Base-by-base conservation (phyloP, 1,140 invertebrate species). In the Wasmannia auropunctata region DNA sequence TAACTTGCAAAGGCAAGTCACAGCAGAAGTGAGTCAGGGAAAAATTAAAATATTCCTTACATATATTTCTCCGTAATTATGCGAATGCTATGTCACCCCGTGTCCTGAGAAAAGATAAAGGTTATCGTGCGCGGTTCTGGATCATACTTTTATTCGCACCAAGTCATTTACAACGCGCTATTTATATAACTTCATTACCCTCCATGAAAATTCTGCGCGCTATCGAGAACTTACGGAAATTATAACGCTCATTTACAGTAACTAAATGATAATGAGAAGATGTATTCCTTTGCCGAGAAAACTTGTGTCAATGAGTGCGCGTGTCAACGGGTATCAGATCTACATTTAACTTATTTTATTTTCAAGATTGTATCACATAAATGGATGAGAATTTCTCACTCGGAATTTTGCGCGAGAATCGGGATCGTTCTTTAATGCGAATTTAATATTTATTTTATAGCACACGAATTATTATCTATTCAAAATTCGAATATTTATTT, bases 21-120 rank as follows among this genome's bases (percentile, higher is more conserved):
- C n/a, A 62, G 6, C 11, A 79, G 43, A 69, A 54, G 8, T 19
- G 46, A 37, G 63, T 76, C 16, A 31, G 54, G 6, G 22, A 58
- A 40, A 46, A 46, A 46, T 46, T 46, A 46, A 46, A 46, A 46
- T 46, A 46, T 51, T 80, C 3, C 10, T 51, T 40, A 22, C 8
- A 40, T 75, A 72, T 51, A 56, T 11, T 62, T 43, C 0, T 67
- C 16, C 10, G 25, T 80, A 87, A 87, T 87, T 80, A 70, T 80
- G 37, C 56, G 58, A 77, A 86, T 43, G 46, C 65, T 7, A 49
- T 69, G 54, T 49, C 11, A 58, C 19, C 51, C 40, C n/a, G 25
- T 19, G 40, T 63, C 34, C 6, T 37, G 11, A 81, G 76, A 60
- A 54, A 19, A 54, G 87, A 90, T 69, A 81, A 86, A 87, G 58